Evolutionary conservation across 2,797 vertebrate genomes (phyloP).

Genomic region (Megaceryle alcyon): DNA sequence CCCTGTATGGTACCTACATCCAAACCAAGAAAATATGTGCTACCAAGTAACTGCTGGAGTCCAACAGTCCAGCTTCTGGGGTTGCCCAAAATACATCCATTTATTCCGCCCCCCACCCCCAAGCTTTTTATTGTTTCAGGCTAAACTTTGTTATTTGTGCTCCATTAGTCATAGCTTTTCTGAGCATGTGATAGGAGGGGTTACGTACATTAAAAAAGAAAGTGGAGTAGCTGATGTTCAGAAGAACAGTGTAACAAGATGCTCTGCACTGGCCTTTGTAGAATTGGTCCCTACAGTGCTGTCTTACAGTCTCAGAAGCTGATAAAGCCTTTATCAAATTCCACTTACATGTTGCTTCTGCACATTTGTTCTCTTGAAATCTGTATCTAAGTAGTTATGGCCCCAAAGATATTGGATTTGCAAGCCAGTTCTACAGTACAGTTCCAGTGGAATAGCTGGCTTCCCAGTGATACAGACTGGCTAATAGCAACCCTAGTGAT

Average conservation of each 20-base stretch:
- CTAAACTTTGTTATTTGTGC: background rate
- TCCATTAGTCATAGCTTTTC: background rate
- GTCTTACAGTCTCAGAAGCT: background rate
- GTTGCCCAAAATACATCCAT: background rate
- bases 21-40: background rate
- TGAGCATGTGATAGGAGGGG: background rate
- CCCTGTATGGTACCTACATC: background rate
- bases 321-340: background rate
- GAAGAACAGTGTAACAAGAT: background rate
- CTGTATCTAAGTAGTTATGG: background rate
- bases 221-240: background rate
- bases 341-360: background rate
- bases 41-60: background rate
- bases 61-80: background rate
- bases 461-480: background rate
- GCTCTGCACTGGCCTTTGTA: background rate
- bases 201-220: background rate
- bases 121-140: background rate
- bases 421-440: background rate
- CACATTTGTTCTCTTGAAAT: background rate
- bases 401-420: background rate
- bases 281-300: background rate
- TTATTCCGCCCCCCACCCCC: background rate
- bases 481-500: background rate
- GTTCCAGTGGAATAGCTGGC: background rate